Conservation (phyloP, 1,140 invertebrate genomes). For the Coenobita brevimanus region DNA sequence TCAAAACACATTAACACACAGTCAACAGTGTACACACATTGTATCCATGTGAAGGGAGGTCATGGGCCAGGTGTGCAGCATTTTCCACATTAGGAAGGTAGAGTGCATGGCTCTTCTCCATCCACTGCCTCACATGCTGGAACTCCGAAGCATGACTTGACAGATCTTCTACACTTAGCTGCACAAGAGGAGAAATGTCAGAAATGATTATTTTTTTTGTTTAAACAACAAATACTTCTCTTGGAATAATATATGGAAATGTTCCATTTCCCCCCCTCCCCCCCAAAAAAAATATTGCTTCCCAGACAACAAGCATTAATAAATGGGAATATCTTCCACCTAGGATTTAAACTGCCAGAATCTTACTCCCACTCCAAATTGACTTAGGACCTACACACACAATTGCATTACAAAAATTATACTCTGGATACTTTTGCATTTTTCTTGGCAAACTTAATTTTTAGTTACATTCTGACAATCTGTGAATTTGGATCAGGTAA, state of each 20-base stretch:
- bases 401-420: background rate
- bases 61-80: conserved; percentile 50
- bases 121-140: conserved; percentile 58
- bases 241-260: background rate
- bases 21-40: too few relatives aligned
- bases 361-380: background rate
- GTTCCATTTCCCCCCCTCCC: too few relatives aligned
- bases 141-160: conserved; percentile 51
- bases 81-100: conserved; percentile 66
- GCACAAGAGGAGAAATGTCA: background rate
- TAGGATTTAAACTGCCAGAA: too few relatives aligned
- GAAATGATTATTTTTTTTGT: background rate
- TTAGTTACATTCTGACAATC: too few relatives aligned
- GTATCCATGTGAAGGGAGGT: conserved; percentile 59
- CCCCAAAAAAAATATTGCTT: too few relatives aligned
- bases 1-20: too few relatives aligned
- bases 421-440: background rate
- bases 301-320: too few relatives aligned
- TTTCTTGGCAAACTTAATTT: background rate
- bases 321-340: too few relatives aligned
- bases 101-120: conserved; percentile 62
- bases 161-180: conserved; percentile 68
- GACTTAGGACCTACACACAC: background rate
- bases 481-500: too few relatives aligned
- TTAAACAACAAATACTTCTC: too few relatives aligned